Conservation (phyloP, 1,140 invertebrate genomes). For the Heterodera carotae region DNA sequence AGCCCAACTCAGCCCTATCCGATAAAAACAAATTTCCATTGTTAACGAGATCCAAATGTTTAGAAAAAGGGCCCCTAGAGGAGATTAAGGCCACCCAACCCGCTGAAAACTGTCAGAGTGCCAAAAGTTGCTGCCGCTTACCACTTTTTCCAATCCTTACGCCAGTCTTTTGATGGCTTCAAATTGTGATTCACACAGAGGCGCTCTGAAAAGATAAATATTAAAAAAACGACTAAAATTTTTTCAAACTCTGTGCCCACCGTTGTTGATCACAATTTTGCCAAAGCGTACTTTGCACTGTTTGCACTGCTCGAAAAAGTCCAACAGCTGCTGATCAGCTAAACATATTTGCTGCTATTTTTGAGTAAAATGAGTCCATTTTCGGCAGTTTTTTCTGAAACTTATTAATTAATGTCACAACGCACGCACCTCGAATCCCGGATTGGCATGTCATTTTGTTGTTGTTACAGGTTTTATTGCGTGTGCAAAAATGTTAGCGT, state of each 20-base stretch:
- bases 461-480: not conserved
- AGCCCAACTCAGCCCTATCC: no score
- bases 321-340: constrained; percentile 58
- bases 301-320: constrained; percentile 64
- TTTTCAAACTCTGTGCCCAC: constrained; percentile 35
- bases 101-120: no score
- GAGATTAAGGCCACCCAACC: no score
- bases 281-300: constrained; percentile 62
- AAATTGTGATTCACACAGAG: constrained; percentile 74
- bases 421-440: constrained; percentile 61
- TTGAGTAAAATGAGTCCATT: constrained; percentile 32
- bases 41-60: no score
- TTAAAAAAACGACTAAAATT: constrained; percentile 18
- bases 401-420: no score
- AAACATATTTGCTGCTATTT: constrained; percentile 37
- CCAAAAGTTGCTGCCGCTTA: not conserved
- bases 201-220: constrained; percentile 73
- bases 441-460: constrained; percentile 62
- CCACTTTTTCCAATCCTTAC: constrained; percentile 76
- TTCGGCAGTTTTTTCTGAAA: not conserved
- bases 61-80: no score
- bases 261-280: constrained; percentile 64
- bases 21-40: no score
- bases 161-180: constrained; percentile 77
- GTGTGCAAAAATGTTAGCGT: not conserved